phyloP scores from a whole-genome alignment of 2,888 invertebrate species.

The Isotomurus palustris region DNA sequence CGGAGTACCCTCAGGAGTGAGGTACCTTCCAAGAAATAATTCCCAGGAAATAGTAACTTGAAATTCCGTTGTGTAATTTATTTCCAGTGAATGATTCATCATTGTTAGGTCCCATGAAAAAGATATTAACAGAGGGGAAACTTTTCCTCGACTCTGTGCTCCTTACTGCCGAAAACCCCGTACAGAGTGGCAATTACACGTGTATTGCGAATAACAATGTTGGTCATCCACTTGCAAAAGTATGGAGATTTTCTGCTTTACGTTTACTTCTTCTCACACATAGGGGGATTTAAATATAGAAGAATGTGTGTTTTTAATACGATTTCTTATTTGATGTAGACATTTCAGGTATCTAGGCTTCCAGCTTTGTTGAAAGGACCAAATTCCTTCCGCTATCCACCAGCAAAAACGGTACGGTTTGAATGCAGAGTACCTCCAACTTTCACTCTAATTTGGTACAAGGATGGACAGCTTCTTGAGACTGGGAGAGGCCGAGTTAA shows the following conservation, averaged over 20 bases:
- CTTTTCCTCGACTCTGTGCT: conserved; percentile 30
- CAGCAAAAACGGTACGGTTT: conserved; percentile 40
- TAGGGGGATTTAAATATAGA: too few species aligned
- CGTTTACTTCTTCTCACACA: too few species aligned
- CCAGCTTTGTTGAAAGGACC: conserved; percentile 30
- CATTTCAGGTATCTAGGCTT: conserved; percentile 34
- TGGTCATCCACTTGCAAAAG: conserved; percentile 30
- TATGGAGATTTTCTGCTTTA: conserved; percentile 10
- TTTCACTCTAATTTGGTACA: conserved; percentile 41
- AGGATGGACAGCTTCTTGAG: conserved; percentile 42
- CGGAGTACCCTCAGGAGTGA: too few species aligned
- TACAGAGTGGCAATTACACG: conserved; percentile 27
- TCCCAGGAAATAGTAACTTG: not conserved
- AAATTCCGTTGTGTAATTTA: not conserved
- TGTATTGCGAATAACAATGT: conserved; percentile 35
- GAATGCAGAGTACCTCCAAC: conserved; percentile 37
- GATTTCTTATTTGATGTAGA: too few species aligned
- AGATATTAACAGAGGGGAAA: conserved; percentile 30
- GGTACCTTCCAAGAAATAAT: too few species aligned
- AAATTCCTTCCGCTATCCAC: conserved; percentile 35
- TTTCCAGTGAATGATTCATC: conserved; percentile 1
- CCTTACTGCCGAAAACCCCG: conserved; percentile 24
- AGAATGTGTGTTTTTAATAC: not conserved
- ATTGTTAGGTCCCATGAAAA: too few species aligned
- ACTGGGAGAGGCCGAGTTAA: conserved; percentile 43